These are phyloP conservation scores for Polypterus senegalus DNA, from an alignment of 2,113 vertebrate species.

Conservation along the genomic window DNA sequence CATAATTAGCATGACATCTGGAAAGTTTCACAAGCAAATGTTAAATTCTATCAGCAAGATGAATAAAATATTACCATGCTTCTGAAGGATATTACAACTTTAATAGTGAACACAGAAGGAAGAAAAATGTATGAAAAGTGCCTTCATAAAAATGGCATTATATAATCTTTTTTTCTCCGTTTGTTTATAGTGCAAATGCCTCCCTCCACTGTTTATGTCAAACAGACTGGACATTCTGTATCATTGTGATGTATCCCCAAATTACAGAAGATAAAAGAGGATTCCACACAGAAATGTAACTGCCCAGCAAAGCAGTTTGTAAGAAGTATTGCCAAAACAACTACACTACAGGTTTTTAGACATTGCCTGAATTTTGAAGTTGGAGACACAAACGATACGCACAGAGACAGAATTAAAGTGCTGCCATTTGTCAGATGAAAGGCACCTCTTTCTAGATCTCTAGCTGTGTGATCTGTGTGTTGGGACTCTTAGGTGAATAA, in stretches of 20 bases:
- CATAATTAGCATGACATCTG: constrained; percentile 20
- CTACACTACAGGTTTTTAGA: constrained; percentile 14
- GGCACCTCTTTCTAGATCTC: constrained; percentile 16
- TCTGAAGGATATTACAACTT: constrained; percentile 20
- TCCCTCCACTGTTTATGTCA: constrained; percentile 18
- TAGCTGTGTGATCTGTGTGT: constrained; percentile 20
- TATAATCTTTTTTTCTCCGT: constrained; percentile 18
- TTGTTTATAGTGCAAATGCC: constrained; percentile 29
- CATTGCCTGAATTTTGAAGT: constrained; percentile 20
- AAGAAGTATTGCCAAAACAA: constrained; percentile 15
- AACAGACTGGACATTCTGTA: constrained; percentile 10
- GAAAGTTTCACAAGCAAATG: constrained; percentile 8
- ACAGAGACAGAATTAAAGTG: constrained; percentile 27
- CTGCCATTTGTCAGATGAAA: constrained; percentile 35
- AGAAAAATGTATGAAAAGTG: background rate
- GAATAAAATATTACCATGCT: constrained; percentile 22
- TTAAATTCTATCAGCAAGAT: constrained; percentile 19
- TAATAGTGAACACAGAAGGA: constrained; percentile 11
- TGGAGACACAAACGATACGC: constrained; percentile 17
- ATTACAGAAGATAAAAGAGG: constrained; percentile 22
- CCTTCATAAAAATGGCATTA: constrained; percentile 13
- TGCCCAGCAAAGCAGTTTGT: constrained; percentile 19
- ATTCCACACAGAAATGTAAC: constrained; percentile 11
- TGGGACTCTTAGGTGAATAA: constrained; percentile 7
- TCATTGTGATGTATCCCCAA: constrained; percentile 17